These are phyloP conservation scores for Vicugna pacos DNA, from an alignment of 2,113 vertebrate species.

Conservation along the genomic window DNA sequence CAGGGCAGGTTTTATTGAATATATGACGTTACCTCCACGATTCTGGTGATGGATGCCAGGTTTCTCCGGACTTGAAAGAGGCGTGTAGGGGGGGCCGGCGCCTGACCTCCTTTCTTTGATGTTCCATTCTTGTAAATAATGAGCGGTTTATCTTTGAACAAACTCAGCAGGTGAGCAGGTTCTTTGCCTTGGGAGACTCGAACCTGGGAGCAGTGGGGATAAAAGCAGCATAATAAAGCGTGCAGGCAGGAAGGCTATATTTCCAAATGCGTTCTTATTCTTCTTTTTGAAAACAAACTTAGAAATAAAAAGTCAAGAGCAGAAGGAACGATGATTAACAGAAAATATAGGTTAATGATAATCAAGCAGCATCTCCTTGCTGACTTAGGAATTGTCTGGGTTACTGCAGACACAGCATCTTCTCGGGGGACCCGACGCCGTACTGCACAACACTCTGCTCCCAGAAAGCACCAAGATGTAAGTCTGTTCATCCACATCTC, in stretches of 20 bases:
- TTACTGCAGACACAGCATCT: background rate
- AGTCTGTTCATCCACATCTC: background rate
- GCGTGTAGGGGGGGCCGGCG: constrained; percentile 81
- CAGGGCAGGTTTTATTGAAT: background rate
- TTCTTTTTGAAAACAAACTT: constrained; percentile 28
- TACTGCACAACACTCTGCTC: background rate
- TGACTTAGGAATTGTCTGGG: background rate
- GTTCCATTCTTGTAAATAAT: constrained; percentile 94
- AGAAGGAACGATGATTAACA: background rate
- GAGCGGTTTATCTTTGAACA: constrained; percentile 94
- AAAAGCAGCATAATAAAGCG: background rate
- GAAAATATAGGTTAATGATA: background rate
- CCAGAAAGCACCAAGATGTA: background rate
- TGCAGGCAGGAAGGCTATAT: background rate
- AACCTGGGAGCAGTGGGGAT: constrained; percentile 83
- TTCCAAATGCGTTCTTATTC: constrained; percentile 13
- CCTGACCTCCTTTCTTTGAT: constrained; percentile 89
- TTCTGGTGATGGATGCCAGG: constrained; percentile 91
- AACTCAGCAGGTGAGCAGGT: constrained; percentile 92
- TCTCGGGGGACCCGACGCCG: fast-evolving
- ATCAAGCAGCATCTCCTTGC: background rate
- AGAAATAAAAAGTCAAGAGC: background rate
- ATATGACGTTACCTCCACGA: constrained; percentile 90
- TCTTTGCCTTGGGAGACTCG: constrained; percentile 96
- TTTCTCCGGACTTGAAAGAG: constrained; percentile 95